A percentile compares a stretch with the other conserved stretches of the same genome.
These are phyloP conservation scores for Ruditapes philippinarum DNA, from an alignment of 1,140 invertebrate species.

Conservation along the genomic window DNA sequence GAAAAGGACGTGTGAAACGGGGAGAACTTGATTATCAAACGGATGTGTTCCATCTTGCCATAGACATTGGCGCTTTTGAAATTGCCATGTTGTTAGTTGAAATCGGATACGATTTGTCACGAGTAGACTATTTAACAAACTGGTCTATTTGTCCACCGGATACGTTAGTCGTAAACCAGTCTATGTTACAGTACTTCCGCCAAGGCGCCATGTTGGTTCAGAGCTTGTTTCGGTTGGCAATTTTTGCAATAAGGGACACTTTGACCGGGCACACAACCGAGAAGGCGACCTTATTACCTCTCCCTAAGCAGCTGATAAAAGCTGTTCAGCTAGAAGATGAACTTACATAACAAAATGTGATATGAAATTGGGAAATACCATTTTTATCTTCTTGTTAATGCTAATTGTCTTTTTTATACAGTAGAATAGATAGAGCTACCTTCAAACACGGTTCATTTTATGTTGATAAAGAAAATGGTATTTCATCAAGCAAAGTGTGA, in stretches of 20 bases:
- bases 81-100: slow-evolving; percentile 44
- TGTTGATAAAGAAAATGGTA: too few relatives aligned
- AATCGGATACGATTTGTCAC: slow-evolving; percentile 52
- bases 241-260: slow-evolving; percentile 5
- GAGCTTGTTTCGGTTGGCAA: slow-evolving; percentile 23
- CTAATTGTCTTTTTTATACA: too few relatives aligned
- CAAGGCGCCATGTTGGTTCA: slow-evolving; percentile 40
- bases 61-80: slow-evolving; percentile 65
- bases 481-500: too few relatives aligned
- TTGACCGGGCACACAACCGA: slow-evolving; percentile 1
- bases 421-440: too few relatives aligned
- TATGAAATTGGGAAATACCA: background rate
- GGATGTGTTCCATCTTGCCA: slow-evolving; percentile 56
- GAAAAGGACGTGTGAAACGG: slow-evolving; percentile 43
- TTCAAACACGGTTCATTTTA: too few relatives aligned
- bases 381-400: background rate
- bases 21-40: slow-evolving; percentile 53
- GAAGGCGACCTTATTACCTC: background rate
- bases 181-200: slow-evolving; percentile 59
- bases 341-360: background rate
- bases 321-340: slow-evolving; percentile 44
- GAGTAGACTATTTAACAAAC: slow-evolving; percentile 48
- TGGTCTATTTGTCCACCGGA: slow-evolving; percentile 46
- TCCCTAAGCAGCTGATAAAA: slow-evolving; percentile 38
- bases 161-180: slow-evolving; percentile 8